Conservation (phyloP, 2,888 invertebrate species). For the Disparrhopalites patrizii region DNA sequence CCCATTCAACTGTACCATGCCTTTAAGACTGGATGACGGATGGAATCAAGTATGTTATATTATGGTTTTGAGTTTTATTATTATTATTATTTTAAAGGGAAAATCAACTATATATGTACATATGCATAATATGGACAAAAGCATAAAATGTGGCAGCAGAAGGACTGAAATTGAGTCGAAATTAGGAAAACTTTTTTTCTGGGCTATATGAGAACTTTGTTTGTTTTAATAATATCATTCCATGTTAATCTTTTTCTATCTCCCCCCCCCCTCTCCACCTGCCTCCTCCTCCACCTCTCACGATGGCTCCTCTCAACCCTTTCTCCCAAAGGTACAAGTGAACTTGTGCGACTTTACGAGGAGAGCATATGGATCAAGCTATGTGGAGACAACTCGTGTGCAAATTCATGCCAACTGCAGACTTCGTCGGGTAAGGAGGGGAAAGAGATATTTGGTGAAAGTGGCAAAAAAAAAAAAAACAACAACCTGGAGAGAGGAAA, state of each 20-base stretch:
- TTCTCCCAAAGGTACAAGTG: conserved; percentile 56
- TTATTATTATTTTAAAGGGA: neutral
- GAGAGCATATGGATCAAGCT: conserved; percentile 62
- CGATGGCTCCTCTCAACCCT: too few species aligned
- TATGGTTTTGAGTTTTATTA: too few species aligned
- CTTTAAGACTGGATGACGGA: conserved; percentile 61
- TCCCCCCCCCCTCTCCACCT: too few species aligned
- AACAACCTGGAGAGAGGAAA: too few species aligned
- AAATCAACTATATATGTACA: neutral
- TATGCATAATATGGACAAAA: neutral
- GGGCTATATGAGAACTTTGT: neutral
- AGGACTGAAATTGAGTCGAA: too few species aligned
- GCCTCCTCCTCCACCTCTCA: too few species aligned
- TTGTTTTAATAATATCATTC: too few species aligned
- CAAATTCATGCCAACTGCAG: conserved; percentile 64
- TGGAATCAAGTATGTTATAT: conserved; percentile 54
- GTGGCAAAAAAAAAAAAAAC: too few species aligned
- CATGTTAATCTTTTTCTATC: too few species aligned
- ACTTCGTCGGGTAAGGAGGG: conserved; percentile 58
- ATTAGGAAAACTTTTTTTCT: too few species aligned
- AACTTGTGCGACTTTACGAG: conserved; percentile 62
- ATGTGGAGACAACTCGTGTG: conserved; percentile 60
- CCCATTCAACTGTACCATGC: conserved; percentile 65
- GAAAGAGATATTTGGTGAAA: too few species aligned
- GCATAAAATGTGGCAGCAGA: too few species aligned